Evolutionary conservation across 2,888 invertebrate genomes (phyloP), one percentile per base, ranked within the genome.

Genomic region (Drosophila macrospina): DNA sequence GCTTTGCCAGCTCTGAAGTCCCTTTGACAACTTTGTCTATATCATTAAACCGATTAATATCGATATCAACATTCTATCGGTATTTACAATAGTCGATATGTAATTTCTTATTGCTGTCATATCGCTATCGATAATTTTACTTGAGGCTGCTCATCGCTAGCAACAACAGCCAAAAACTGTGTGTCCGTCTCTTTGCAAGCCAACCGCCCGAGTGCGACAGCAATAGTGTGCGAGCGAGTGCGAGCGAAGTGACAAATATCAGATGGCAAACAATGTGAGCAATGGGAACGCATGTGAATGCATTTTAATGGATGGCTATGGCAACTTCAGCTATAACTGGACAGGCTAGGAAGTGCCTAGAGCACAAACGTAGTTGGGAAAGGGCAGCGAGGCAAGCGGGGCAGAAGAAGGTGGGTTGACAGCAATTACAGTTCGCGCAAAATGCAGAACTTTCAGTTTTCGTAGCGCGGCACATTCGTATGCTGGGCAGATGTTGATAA

Each of bases 251-350:
- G 57, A 34, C 50, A 61, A 56, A 41, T 59, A 56, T 51, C 69
- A 63, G 57, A 32, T 48, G 45, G 41, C 72, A 66, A 79, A 82
- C 77, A 83, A 74, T 72, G 65, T 36, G 10, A 55, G 41, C 41
- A 47, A 41, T 60, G 36, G 28, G 50, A 86, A 67, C 55, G 64
- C 60, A 60, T 72, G 15, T 75, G 70, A 73, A 81, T 76, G 84
- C 80, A 80, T 65, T 80, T 83, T 80, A 80, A 83, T 80, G 78
- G 65, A 56, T 36, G 59, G 13, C 36, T 41, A 32, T 50, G 13
- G 51, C 32, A 60, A 55, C 54, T 61, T 47, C 34, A 32, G 13
- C 42, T 36, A 36, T 44, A 50, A 54, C 47, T 36, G 44, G 34
- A 37, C 56, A 11, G 30, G 30, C 52, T 37, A 7, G 15, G 2